Percentiles rank a stretch among this genome's conserved stretches.
phyloP scores from a whole-genome alignment of 2,888 invertebrate species.

The Drosophila infuscata region DNA sequence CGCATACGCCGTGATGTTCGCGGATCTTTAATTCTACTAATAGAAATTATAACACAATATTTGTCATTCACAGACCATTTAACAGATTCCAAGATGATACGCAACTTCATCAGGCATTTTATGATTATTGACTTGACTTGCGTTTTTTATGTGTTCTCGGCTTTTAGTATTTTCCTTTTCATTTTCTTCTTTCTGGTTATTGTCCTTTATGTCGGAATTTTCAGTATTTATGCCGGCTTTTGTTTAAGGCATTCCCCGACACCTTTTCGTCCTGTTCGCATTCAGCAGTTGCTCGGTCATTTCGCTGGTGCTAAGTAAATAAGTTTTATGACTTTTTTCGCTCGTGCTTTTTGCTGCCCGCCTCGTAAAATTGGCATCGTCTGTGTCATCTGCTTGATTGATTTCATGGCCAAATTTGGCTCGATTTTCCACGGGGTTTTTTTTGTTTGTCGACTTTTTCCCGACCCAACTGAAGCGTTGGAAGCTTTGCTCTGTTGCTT shows the following conservation, averaged over 20 bases:
- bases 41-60: conserved; percentile 79
- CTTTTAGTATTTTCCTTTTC: conserved; percentile 9
- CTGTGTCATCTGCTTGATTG: conserved; percentile 73
- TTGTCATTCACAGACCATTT: conserved; percentile 80
- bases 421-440: conserved; percentile 12
- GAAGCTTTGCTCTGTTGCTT: conserved; percentile 1
- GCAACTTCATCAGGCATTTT: conserved; percentile 49
- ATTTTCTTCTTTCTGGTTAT: conserved; percentile 9
- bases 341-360: conserved; percentile 37
- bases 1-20: conserved; percentile 66
- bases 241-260: conserved; percentile 51
- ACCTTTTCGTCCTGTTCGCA: conserved; percentile 15
- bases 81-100: conserved; percentile 66
- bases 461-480: conserved; percentile 2
- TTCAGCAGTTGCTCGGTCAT: conserved; percentile 33
- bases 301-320: conserved; percentile 72
- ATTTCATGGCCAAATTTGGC: conserved; percentile 56
- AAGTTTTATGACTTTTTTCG: conserved; percentile 74
- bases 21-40: conserved; percentile 72
- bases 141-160: conserved; percentile 32
- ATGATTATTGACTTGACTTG: conserved; percentile 75
- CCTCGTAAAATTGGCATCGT: conserved; percentile 67
- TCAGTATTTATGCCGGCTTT: conserved; percentile 59
- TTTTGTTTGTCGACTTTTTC: not conserved
- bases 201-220: conserved; percentile 47